Base-by-base conservation (phyloP, 2,888 invertebrate species). In the Stenodema calcarata region DNA sequence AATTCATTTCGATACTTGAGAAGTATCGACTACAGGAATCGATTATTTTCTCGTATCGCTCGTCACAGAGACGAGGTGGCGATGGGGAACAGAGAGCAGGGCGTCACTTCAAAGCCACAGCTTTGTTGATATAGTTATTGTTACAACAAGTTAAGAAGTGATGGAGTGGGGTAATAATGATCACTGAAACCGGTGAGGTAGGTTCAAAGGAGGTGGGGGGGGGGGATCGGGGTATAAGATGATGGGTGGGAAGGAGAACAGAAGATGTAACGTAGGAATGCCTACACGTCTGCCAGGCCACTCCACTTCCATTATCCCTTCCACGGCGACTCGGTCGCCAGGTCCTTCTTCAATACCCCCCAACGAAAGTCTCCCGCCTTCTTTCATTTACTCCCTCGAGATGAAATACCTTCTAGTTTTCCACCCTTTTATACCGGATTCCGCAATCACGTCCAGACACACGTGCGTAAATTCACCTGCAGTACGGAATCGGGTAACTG, bases 301-400 rank as follows among this genome's bases (percentile, higher is more conserved):
- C 78, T 78, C 78, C 44, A 78, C 78, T 78, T 78, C 41, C 78
- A 78, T 78, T 78, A 78, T 78, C 78, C 78, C 78, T 42, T 44
- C 78, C 78, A 42, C 75, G 6, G 35, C 75, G 28, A 27, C 75
- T 75, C 18, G 78, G 42, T 78, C 42, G 41, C 78, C 35, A n/a
- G 62, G 18, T 62, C n/a, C 62, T 62, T 23, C 62, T 23, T 18
- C 62, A 62, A 62, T n/a, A n/a, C n/a, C n/a, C n/a, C 62, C 62
- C 23, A 62, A 23, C 62, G 18, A 62, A 23, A 62, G 23, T 7
- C 27, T 62, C 62, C 62, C 62, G 62, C 62, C 62, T 23, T 62
- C n/a, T 18, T 54, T 54, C 54, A 54, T 54, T 54, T 54, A 62
- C 62, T 62, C 62, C 23, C 62, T 62, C 18, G 9, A 23, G 62